Percentiles rank a stretch among this genome's conserved stretches.
These are phyloP conservation scores for Myotis myotis DNA, from an alignment of 2,797 vertebrate species.

Conservation along the genomic window DNA sequence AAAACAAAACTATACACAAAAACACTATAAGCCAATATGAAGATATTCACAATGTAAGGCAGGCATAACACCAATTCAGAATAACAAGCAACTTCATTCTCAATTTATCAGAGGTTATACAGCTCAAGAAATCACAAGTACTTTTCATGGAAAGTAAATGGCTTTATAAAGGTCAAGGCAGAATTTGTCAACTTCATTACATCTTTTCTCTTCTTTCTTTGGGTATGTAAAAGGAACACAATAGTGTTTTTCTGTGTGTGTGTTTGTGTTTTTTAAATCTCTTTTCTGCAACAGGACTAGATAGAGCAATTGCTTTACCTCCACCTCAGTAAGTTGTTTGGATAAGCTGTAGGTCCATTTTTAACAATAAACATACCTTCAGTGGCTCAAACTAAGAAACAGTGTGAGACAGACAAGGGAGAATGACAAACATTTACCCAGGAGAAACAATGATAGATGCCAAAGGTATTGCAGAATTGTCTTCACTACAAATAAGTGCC, in stretches of 20 bases:
- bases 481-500: not conserved
- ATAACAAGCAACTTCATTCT: not conserved
- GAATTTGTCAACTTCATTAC: not conserved
- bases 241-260: not conserved
- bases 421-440: not conserved
- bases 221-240: not conserved
- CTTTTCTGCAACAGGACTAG: not conserved
- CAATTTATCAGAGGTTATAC: constrained; percentile 34
- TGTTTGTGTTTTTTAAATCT: not conserved
- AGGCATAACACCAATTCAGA: not conserved
- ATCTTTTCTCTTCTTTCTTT: constrained; percentile 48
- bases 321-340: not conserved
- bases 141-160: constrained; percentile 30
- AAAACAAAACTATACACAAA: not conserved
- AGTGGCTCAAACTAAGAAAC: not conserved
- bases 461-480: not conserved
- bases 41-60: not conserved
- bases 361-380: not conserved
- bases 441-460: not conserved
- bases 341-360: not conserved
- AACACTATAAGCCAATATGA: not conserved
- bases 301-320: constrained; percentile 16
- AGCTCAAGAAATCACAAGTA: constrained; percentile 7
- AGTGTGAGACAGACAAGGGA: not conserved
- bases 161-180: constrained; percentile 58